A percentile compares a stretch with the other conserved stretches of the same genome.
Conservation (phyloP, 2,797 vertebrate species). For the Xiphorhynchus erythropygius region DNA sequence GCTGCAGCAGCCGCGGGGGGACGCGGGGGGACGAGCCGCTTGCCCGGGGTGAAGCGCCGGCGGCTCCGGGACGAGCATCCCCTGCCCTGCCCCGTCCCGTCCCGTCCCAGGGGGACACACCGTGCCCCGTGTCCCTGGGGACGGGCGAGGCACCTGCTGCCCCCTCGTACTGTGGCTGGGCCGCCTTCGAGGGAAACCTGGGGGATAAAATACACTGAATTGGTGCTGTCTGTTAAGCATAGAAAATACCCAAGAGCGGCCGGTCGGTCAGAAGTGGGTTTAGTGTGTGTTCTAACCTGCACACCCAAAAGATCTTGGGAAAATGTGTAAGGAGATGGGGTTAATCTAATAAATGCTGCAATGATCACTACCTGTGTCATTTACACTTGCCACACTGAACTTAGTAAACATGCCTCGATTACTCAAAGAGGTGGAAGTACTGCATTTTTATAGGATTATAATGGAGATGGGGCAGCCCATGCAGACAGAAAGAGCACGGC, state of each 20-base stretch:
- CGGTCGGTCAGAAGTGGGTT: background rate
- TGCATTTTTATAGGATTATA: background rate
- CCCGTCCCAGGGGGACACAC: background rate
- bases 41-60: background rate
- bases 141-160: background rate
- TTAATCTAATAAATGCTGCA: background rate
- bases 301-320: fast-evolving
- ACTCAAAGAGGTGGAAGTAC: background rate
- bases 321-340: background rate
- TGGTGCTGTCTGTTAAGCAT: no score
- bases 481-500: background rate
- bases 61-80: background rate
- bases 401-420: background rate
- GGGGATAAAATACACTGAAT: fast-evolving
- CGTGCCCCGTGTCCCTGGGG: background rate
- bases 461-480: fast-evolving
- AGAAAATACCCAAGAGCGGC: fast-evolving
- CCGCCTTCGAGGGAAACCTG: background rate
- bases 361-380: fast-evolving
- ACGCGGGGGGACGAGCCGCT: background rate
- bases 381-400: background rate
- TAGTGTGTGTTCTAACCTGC: no score
- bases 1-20: background rate
- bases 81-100: background rate
- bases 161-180: fast-evolving